These are phyloP conservation scores for Scomber scombrus DNA, from an alignment of 2,113 vertebrate species.

Conservation along the genomic window DNA sequence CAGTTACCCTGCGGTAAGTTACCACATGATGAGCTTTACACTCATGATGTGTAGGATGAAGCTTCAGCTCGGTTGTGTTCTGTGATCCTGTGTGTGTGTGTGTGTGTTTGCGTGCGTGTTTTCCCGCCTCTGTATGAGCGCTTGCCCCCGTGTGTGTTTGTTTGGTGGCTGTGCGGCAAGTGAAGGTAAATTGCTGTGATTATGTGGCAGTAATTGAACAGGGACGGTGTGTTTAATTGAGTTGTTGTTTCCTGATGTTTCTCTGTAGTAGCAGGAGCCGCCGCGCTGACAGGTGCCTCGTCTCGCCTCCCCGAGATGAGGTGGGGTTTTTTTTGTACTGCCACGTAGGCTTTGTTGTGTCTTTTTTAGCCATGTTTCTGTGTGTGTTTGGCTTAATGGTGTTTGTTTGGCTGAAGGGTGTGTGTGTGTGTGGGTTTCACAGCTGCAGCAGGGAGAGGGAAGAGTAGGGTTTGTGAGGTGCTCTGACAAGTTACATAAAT, in stretches of 20 bases:
- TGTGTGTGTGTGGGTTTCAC: conserved; percentile 33
- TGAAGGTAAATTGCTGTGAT: conserved; percentile 83
- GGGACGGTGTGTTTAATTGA: conserved; percentile 86
- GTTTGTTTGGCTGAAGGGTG: conserved; percentile 45
- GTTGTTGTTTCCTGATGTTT: conserved; percentile 83
- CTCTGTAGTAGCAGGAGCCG: conserved; percentile 72
- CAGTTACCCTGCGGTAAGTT: conserved; percentile 28
- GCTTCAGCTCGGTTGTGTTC: conserved; percentile 41
- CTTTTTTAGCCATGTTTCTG: conserved; percentile 48
- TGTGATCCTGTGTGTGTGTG: conserved; percentile 34
- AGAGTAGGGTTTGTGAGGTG: conserved; percentile 15
- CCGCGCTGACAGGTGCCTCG: conserved; percentile 75
- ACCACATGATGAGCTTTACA: conserved; percentile 27
- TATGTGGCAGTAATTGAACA: conserved; percentile 86
- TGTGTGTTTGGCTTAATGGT: conserved; percentile 60
- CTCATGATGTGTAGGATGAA: conserved; percentile 57
- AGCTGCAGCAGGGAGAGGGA: conserved; percentile 43
- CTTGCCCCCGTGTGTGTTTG: conserved; percentile 61
- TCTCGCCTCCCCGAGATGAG: conserved; percentile 62
- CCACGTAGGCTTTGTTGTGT: conserved; percentile 65
- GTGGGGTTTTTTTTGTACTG: conserved; percentile 47
- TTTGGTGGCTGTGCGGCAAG: conserved; percentile 72
- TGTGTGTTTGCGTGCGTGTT: background rate
- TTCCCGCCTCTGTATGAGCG: conserved; percentile 27
- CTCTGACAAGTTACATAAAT: conserved; percentile 35